Base-by-base conservation (phyloP, 2,888 invertebrate genomes). In the Xestia ashworthii region DNA sequence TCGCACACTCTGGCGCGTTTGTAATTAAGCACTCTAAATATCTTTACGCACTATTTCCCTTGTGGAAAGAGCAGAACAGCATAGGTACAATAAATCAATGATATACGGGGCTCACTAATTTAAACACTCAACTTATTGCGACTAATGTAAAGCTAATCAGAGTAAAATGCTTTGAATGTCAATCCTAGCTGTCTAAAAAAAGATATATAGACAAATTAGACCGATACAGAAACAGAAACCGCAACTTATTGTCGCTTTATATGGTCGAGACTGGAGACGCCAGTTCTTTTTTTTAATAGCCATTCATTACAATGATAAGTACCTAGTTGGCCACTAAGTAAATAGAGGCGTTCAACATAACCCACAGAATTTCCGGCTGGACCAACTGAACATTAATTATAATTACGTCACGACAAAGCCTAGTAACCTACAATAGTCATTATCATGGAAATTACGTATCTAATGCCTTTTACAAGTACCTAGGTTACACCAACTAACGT, bases 41-140 rank as follows among this genome's bases (percentile, higher is more conserved):
- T 86, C 83, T 86, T 84, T 69, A 85, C 72, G 86, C 71, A 78
- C 86, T 86, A 78, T 71, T 86, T 82, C 71, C 50, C 22, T 14
- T 58, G 78, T 71, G 78, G 48, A 74, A 78, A 83, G 83, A 84
- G 79, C 83, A 75, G 74, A 82, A 78, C 70, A 60, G 60, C 64
- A 66, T 25, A 72, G 69, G 68, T 60, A 53, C 67, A 32, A 73
- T 72, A 53, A 68, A 74, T 69, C 38, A 58, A 48, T 81, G 44
- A 69, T 53, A 41, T 41, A 44, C 41, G 14, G 3, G 25, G 68
- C 12, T 38, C 67, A 64, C 53, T 8, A 48, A 60, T 84, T 64
- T 4, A 71, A 84, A 64, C 55, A 53, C 16, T n/a, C 32, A n/a
- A 22, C 16, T 50, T n/a, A 71, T 48, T 32, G 46, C 25, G 14